Evolutionary conservation across 1,140 invertebrate genomes (phyloP), one percentile per base, ranked within the genome.

Genomic region (Luehdorfia chinensis): DNA sequence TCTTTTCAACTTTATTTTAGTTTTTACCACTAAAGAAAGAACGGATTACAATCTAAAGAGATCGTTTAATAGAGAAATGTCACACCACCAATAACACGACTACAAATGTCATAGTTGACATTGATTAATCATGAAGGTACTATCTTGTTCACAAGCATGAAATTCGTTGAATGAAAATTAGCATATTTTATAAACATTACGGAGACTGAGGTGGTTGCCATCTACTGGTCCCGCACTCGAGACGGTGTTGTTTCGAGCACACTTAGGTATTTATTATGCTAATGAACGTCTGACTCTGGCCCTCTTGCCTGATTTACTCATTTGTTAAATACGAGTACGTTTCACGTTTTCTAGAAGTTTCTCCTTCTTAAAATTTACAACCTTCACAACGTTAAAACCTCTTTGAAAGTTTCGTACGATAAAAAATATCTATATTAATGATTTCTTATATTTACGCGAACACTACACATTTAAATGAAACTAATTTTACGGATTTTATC

Each of bases 251-350:
- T 51, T 54, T 50, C 47, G 53, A 62, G 54, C 44, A 47, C 55
- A 56, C 47, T 27, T 55, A 55, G 41, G 32, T 73, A 71, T 76
- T 76, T 76, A 69, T 67, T 75, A 75, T 76, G 71, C 37, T 67
- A 76, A 79, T 76, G 56, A 73, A 61, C 37, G 58, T 66, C 71
- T 73, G 69, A 66, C 53, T 65, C 60, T 50, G 37, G 21, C 46
- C 39, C 30, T 52, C 48, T 56, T 43, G 28, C 9, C 23, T 49
- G 36, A 52, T 61, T 50, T 46, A 36, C 33, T 54, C 50, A 51
- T 50, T 55, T 61, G 46, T 53, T 45, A 43, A 34, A 23, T 1
- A 14, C 15, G 36, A 14, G 16, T 11, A 32, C 11, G n/a, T 4
- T n/a, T 12, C 12, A 12, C 9, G 16, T 6, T 36, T 21, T 21